phyloP scores from a whole-genome alignment of 2,113 vertebrate species.

The Petroica traversi region DNA sequence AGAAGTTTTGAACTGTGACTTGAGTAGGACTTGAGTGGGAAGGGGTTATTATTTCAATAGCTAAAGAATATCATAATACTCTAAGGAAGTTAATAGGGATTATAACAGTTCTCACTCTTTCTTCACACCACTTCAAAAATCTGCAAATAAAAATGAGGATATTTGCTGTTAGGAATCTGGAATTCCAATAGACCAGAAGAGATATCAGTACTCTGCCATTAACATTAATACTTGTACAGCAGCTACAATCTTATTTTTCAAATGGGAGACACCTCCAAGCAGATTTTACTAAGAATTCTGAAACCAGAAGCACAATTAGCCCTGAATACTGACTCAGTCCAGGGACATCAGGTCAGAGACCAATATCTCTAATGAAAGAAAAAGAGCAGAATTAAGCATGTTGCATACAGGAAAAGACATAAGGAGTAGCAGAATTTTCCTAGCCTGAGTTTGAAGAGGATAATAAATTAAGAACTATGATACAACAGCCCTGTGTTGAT shows the following conservation, averaged over 20 bases:
- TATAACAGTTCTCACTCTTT: background rate
- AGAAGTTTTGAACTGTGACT: background rate
- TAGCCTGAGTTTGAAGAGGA: background rate
- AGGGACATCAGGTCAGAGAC: background rate
- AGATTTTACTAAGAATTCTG: slow-evolving; percentile 9
- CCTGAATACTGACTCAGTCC: background rate
- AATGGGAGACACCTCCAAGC: background rate
- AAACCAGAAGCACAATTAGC: background rate
- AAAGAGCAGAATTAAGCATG: slow-evolving; percentile 3
- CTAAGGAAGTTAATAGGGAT: background rate
- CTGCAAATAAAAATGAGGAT: background rate
- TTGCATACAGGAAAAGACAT: background rate
- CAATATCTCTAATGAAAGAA: background rate
- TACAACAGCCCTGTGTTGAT: background rate
- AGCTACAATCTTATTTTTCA: background rate
- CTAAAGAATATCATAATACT: background rate
- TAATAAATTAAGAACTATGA: background rate
- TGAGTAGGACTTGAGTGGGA: background rate
- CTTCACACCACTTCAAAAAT: background rate
- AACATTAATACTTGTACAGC: background rate
- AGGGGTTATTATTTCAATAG: background rate
- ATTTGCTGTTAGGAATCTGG: background rate
- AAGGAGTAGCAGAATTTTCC: background rate
- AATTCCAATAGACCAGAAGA: background rate
- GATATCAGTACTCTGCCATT: background rate